A percentile compares a stretch with the other conserved stretches of the same genome.
Conservation (phyloP, 2,113 vertebrate genomes). For the human (Homo sapiens) region GRCh38 chr4:143248001-143248500, state of each 20-base stretch:
- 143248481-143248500: neutral
- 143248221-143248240: neutral
- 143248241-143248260: neutral
- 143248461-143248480: neutral
- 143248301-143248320: neutral
- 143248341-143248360: neutral
- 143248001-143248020: no score
- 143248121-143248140: neutral
- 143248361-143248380: neutral
- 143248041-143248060: neutral
- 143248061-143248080: neutral
- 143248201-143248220: neutral
- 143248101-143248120: neutral
- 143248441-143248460: neutral
- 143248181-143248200: neutral
- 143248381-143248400: neutral
- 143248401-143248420: neutral
- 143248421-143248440: neutral
- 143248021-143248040: neutral
- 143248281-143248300: neutral
- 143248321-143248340: neutral
- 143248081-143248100: neutral
- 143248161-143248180: neutral
- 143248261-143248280: neutral
- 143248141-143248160: no score